Evolutionary conservation across 2,797 vertebrate genomes (phyloP), one percentile per base, ranked within the genome.

Genomic region (Trematomus bernacchii): DNA sequence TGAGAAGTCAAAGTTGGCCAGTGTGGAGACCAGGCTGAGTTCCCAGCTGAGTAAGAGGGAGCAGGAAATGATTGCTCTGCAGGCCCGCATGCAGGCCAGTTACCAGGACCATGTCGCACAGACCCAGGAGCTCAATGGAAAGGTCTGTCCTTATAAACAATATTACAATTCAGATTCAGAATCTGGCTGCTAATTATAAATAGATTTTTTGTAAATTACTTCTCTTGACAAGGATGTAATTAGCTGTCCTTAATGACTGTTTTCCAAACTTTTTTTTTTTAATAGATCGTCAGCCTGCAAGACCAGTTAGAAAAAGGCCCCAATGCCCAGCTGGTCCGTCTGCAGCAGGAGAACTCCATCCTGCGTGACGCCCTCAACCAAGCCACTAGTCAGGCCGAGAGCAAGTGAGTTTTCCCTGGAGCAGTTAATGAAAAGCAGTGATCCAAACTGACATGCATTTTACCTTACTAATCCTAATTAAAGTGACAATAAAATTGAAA

Each of bases 291-390:
- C 7, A 92, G 88, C 33, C 94, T 98, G 66, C 97, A 99, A 92
- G 97, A 99, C 6, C 97, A 99, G 88, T 92, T 99, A 83, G 98
- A 98, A 85, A 99, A 98, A 0, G 97, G 97, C 11, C 97, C 98
- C 60, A 99, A 96, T 81, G 96, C 96, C 0, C 97, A 99, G 80
- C 93, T 99, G 66, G 96, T 97, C 72, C 96, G 97, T 57, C 90
- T 99, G 27, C 97, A 98, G 92, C 98, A 99, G 90, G 98, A 99
- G 92, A 99, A 99, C 92, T 96, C 97, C 37, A 99, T 99, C 85
- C 95, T 99, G 60, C 95, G 98, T 13, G 98, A 99, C 0, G 98
- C 98, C 15, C 94, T 99, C 83, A 98, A 99, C 91, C 96, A 99
- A 92, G 97, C 97, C 61, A 99, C 97, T 0, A 99, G 98, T 93